A percentile compares a stretch with the other conserved stretches of the same genome.
Evolutionary conservation across 2,888 invertebrate genomes (phyloP).

Genomic region (Caenorhabditis panamensis): DNA sequence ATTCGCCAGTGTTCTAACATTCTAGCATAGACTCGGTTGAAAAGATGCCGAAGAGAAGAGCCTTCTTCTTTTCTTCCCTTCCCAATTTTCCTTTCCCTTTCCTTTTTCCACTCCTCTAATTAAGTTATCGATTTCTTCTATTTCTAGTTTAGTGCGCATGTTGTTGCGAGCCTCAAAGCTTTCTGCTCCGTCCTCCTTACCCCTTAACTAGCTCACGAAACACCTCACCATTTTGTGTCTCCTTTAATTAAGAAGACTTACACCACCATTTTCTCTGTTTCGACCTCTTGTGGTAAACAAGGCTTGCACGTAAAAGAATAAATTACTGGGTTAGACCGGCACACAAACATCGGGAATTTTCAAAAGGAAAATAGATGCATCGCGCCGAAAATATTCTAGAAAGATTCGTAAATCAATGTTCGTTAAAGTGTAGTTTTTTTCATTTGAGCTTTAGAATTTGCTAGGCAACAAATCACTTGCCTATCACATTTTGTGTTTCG

Average conservation of each 20-base stretch:
- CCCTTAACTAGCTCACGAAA: background rate
- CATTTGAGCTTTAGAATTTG: too few relatives aligned
- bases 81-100: conserved; percentile 10
- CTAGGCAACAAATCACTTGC: too few relatives aligned
- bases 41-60: background rate
- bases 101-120: conserved; percentile 37
- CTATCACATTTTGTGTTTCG: too few relatives aligned
- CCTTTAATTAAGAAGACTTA: conserved; percentile 8
- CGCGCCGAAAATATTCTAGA: too few relatives aligned
- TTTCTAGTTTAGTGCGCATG: conserved; percentile 2
- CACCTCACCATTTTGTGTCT: conserved; percentile 1
- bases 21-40: background rate
- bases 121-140: conserved; percentile 51
- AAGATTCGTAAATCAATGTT: too few relatives aligned
- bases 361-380: too few relatives aligned
- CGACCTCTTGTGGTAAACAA: conserved; percentile 10
- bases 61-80: background rate
- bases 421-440: too few relatives aligned
- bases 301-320: too few relatives aligned
- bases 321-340: too few relatives aligned
- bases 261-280: background rate
- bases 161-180: background rate
- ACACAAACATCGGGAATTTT: too few relatives aligned
- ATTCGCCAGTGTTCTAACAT: background rate
- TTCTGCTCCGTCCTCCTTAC: background rate